Base-by-base conservation (phyloP, 1,140 invertebrate genomes). In the Dinothrombium tinctorium region DNA sequence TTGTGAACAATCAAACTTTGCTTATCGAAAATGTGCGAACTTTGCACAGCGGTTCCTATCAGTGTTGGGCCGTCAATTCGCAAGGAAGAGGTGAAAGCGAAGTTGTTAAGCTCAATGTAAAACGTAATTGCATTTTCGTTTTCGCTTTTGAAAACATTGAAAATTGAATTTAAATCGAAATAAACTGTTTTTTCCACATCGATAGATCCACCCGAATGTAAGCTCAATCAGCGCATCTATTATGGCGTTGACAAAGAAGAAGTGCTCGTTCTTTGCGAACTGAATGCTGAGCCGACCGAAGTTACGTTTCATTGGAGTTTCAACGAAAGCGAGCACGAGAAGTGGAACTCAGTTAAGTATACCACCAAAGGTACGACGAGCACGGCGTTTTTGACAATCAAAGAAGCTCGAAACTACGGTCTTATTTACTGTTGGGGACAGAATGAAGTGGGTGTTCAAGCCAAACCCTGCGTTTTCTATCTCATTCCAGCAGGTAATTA, bases 31-130 rank as follows among this genome's bases (percentile, higher is more conserved):
- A 53, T 14, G 54, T 59, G 4, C 37, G 36, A 11, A 32, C 51
- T 17, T 43, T 49, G 12, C 50, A 53, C 39, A 41, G 47, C 9
- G 58, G 58, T 7, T 40, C 47, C 7, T 89, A 86, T 59, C 79
- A 77, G 1, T 90, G 83, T 55, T 74, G 81, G 4, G 82, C 80
- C 0, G 74, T 73, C 56, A 90, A 89, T 56, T 70, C 71, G 0
- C 80, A 86, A 58, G 83, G 83, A 1, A 76, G 81, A 49, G 79
- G 80, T 6, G 74, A 77, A 45, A 86, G 80, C 58, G 67, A 70
- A 33, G 66, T 72, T 2, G 80, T 87, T 54, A 65, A 72, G 40
- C 62, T 90, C 38, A 76, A 84, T 58, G 79, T 90, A 38, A 69
- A 83, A 29, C 47, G 50, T 49, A 40, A 49, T 47, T 48, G 3